Percentiles rank a stretch among this genome's conserved stretches.
Conservation (phyloP, 2,113 vertebrate species). For the Casuarius casuarius region DNA sequence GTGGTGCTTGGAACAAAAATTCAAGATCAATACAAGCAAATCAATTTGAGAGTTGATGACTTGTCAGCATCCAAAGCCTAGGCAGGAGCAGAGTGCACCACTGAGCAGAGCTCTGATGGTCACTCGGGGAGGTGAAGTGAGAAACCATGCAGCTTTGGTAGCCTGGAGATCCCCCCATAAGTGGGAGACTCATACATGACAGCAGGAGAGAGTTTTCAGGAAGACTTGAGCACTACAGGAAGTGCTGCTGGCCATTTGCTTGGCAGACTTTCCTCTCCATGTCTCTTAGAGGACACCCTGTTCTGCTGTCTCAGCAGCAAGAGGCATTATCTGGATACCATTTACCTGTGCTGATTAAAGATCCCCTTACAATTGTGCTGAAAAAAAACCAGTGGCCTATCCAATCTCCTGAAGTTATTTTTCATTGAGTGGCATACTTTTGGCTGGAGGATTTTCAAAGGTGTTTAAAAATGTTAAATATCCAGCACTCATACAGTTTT, state of each 20-base stretch:
- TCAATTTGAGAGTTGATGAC: not conserved
- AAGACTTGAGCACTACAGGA: not conserved
- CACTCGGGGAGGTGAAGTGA: not conserved
- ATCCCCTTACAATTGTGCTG: not conserved
- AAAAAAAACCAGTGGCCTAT: not conserved
- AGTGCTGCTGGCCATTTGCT: not conserved
- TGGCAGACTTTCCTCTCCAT: not conserved
- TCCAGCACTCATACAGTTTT: not conserved
- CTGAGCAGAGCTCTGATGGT: not conserved
- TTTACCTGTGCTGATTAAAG: not conserved
- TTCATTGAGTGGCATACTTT: not conserved
- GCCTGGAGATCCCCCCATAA: not conserved
- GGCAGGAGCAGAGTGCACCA: not conserved
- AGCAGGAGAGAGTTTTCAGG: not conserved
- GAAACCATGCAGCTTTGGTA: not conserved
- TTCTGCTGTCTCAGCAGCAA: not conserved
- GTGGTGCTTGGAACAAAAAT: not conserved
- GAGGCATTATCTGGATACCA: not conserved
- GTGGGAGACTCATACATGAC: fast-evolving
- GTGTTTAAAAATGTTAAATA: not conserved
- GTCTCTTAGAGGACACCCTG: not conserved
- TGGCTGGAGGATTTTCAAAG: not conserved
- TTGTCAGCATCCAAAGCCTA: not conserved
- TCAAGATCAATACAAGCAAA: not conserved
- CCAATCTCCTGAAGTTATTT: not conserved